phyloP scores from a whole-genome alignment of 2,888 invertebrate species.

The Drosophila anceps region DNA sequence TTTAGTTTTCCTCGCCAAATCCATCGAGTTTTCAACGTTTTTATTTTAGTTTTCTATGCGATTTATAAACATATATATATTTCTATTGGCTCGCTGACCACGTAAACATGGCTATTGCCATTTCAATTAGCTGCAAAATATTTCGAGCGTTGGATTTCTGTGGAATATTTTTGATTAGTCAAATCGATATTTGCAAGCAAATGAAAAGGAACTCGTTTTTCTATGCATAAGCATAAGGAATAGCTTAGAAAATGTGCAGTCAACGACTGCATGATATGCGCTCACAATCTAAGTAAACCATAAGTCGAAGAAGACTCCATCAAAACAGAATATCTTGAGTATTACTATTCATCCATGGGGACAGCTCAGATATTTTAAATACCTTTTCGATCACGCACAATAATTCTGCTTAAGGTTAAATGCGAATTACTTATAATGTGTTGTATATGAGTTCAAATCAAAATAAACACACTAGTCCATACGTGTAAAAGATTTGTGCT shows the following conservation, averaged over 20 bases:
- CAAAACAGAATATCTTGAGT: no score
- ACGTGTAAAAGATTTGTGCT: no score
- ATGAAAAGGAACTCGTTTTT: background rate
- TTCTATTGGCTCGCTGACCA: background rate
- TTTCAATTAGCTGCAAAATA: conserved; percentile 7
- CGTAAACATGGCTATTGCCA: background rate
- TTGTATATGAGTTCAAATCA: no score
- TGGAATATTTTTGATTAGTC: background rate
- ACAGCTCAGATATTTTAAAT: no score
- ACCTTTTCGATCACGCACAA: no score
- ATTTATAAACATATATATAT: background rate
- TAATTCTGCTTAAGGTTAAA: no score
- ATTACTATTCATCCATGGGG: no score
- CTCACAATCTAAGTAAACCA: no score
- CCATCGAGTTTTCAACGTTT: background rate
- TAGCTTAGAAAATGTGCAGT: background rate
- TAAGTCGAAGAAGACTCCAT: no score
- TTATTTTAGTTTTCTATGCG: no score
- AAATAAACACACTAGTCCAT: no score
- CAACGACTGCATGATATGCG: background rate
- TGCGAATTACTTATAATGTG: no score
- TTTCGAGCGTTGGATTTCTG: background rate
- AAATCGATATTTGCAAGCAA: background rate
- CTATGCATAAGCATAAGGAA: background rate
- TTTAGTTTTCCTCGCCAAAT: conserved; percentile 1